Evolutionary conservation across 1,140 invertebrate species (phyloP).

Genomic region (Dendroctonus ponderosae): DNA sequence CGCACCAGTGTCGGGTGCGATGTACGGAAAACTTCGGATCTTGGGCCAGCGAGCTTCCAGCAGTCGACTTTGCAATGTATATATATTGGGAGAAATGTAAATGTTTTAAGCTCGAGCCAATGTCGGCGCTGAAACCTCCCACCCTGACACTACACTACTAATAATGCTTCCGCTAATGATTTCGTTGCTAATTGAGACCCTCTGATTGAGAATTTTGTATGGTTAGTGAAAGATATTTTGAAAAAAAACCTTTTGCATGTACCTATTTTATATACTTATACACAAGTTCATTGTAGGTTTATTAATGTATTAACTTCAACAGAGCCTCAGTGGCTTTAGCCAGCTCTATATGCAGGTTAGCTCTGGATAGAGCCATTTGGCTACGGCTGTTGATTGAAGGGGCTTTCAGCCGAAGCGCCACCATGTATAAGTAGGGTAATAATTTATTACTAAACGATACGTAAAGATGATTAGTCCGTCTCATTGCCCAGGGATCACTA

Average conservation of each 20-base stretch:
- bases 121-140: too few relatives aligned
- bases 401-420: too few relatives aligned
- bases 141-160: too few relatives aligned
- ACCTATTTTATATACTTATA: constrained; percentile 33
- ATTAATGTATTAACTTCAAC: background rate
- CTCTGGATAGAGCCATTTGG: background rate
- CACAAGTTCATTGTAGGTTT: constrained; percentile 11
- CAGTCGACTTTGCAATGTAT: background rate
- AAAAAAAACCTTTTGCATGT: constrained; percentile 19
- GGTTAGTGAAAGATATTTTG: constrained; percentile 8
- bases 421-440: too few relatives aligned
- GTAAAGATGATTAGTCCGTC: constrained; percentile 30
- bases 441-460: constrained; percentile 5
- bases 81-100: too few relatives aligned
- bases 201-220: constrained; percentile 32
- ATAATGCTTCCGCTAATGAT: background rate
- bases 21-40: constrained; percentile 1
- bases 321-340: background rate
- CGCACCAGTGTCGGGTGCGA: constrained; percentile 9
- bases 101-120: too few relatives aligned
- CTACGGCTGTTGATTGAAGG: background rate
- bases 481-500: constrained; percentile 29
- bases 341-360: constrained; percentile 23
- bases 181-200: constrained; percentile 15
- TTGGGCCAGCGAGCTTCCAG: background rate